Evolutionary conservation across 2,888 invertebrate genomes (phyloP).

Genomic region (Unio pictorum): DNA sequence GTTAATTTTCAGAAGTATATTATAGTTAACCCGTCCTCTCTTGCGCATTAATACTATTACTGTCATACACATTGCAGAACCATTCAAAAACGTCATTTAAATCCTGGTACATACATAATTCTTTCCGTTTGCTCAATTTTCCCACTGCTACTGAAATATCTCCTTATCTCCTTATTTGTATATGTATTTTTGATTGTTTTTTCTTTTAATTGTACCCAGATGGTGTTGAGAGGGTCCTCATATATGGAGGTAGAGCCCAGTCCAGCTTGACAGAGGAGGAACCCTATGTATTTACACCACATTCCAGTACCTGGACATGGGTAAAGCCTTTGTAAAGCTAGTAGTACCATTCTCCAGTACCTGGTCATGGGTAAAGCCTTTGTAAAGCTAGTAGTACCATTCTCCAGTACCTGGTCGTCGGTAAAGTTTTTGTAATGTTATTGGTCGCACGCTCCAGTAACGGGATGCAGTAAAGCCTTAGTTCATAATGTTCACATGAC

Average conservation of each 20-base stretch:
- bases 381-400: constrained; percentile 33
- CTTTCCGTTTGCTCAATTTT: too few relatives aligned
- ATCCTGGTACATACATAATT: too few relatives aligned
- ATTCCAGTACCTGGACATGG: constrained; percentile 50
- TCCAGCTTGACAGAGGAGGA: constrained; percentile 55
- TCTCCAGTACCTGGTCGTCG: constrained; percentile 7
- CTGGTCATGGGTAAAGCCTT: neutral
- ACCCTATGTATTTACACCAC: constrained; percentile 51
- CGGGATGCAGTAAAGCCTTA: constrained; percentile 33
- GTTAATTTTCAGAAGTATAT: too few relatives aligned
- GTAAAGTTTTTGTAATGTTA: constrained; percentile 6
- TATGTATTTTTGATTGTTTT: too few relatives aligned
- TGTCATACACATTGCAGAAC: too few relatives aligned
- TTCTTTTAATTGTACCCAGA: too few relatives aligned
- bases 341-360: neutral
- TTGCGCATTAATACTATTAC: too few relatives aligned
- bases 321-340: constrained; percentile 32
- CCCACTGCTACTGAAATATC: too few relatives aligned
- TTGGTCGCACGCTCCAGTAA: constrained; percentile 29
- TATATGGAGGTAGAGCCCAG: constrained; percentile 70
- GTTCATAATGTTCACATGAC: too few relatives aligned
- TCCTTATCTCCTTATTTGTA: too few relatives aligned
- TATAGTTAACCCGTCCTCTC: too few relatives aligned
- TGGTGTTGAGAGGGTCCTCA: constrained; percentile 53
- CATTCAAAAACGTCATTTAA: too few relatives aligned